Evolutionary conservation across 2,888 invertebrate genomes (phyloP), one percentile per base, ranked within the genome.

Genomic region (Papilio gigon): DNA sequence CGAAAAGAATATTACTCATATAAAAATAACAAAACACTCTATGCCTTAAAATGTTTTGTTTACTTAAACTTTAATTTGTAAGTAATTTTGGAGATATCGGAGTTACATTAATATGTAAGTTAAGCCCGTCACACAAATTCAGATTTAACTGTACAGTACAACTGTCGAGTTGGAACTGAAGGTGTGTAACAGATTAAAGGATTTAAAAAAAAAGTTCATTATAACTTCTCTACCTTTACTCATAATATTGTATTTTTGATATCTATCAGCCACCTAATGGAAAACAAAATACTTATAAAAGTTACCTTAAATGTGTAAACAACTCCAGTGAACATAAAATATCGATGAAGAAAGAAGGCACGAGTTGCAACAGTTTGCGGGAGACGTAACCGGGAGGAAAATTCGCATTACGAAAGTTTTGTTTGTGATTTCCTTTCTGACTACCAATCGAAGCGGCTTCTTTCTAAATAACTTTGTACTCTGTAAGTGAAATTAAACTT

Each of bases 1-100:
- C 35, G 65, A 61, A 62, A 62, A 67, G 65, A 65, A 63, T 67
- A 64, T 64, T 53, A 50, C 42, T 58, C 25, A 56, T 58, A 42
- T 35, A 40, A 64, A 60, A 63, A 67, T 64, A 59, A 60, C 47
- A 65, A 53, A 66, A 30, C 50, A 30, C 40, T 61, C 12, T 30
- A 35, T 56, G 20, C 47, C 40, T 44, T 20, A 40, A 40, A 63
- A 59, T 64, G 35, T 35, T 35, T 12, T 37, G 37, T 1, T 4
- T 9, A 37, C 9, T n/a, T n/a, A n/a, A n/a, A n/a, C n/a, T n/a
- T n/a, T n/a, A n/a, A n/a, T n/a, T n/a, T n/a, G n/a, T n/a, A n/a
- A n/a, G n/a, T n/a, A n/a, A n/a, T n/a, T n/a, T n/a, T n/a, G n/a
- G n/a, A n/a, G n/a, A n/a, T n/a, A n/a, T n/a, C n/a, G n/a, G n/a